Evolutionary conservation across 1,140 invertebrate species (phyloP), one percentile per base, ranked within the genome.

Genomic region (Helicoverpa armigera): DNA sequence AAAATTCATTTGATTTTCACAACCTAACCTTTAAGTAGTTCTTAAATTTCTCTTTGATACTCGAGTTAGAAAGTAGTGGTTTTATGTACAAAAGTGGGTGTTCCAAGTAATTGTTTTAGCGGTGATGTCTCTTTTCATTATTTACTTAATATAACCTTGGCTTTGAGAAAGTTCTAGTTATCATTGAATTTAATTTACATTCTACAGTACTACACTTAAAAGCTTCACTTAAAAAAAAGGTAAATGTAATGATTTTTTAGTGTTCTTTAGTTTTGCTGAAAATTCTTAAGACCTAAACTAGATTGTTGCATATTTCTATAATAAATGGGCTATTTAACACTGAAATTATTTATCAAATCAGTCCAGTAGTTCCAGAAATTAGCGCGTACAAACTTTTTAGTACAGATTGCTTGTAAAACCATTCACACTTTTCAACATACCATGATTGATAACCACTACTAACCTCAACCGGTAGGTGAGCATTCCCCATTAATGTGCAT

Each of bases 11-110:
- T 72, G 69, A 72, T 69, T 69, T 69, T 10, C 11, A 69, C 50
- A n/a, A 72, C 54, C 69, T 72, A 54, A 72, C 50, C 50, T 72
- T 72, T 72, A 54, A 72, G 69, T 29, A 72, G 12, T 53, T 12
- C 5, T 31, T 29, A 9, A 53, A 72, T 23, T 12, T 54, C 18
- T 65, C 63, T 72, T 72, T 72, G 69, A 54, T 54, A 72, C 13
- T 54, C 5, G 31, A 43, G 31, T 48, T 43, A 72, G 69, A 72
- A 72, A 54, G 23, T 72, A 53, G 69, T 72, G 63, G 63, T 48
- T 65, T 48, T 54, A 13, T 31, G 69, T 31, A 54, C 16, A 72
- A 72, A 72, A 53, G 65, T 54, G 50, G 50, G 13, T 72, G 5
- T 54, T 23, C 18, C 14, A n/a, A 5, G 50, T 53, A 72, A 72